Base-by-base conservation (phyloP, 2,797 vertebrate species). In the Cyprinella venusta region DNA sequence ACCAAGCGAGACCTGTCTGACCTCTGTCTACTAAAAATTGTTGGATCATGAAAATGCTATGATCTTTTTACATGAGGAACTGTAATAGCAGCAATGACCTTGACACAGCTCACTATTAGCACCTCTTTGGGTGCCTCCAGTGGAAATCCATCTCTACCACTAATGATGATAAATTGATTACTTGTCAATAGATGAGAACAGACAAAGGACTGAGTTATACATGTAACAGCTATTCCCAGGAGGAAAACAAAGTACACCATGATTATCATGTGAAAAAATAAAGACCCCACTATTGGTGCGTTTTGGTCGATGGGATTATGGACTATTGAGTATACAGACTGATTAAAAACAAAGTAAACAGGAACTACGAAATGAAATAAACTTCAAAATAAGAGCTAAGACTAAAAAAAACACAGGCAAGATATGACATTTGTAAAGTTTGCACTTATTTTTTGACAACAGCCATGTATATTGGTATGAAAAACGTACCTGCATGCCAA, bases 401-500 rank as follows among this genome's bases (percentile, higher is more conserved):
- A 26, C 12, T n/a, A 63, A 2, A 15, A 16, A 45, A 30, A 63
- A 61, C 24, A 26, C n/a, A 61, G 10, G 56, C 2, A 61, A 26
- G 59, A 15, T 1, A 2, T 63, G 6, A 30, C 24, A 63, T 30
- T 63, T 30, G 24, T 24, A 4, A 79, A 56, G 67, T 38, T 63
- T 24, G 38, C 8, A 72, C n/a, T n/a, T n/a, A n/a, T n/a, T 50
- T 19, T 63, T 36, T 38, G 8, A 77, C 63, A 80, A 80, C 4
- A 59, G 52, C 65, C 16, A 21, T 42, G 18, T 5, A 64, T 52
- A 38, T 9, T 36, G 21, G 18, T 42, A 9, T 13, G 9, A 7
- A 61, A 59, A 26, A 5, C 82, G 92, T 93, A 99, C 98, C 97
- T 99, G 98, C 98, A 99, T 99, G 85, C 98, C 98, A 63, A 99